A percentile compares a stretch with the other conserved stretches of the same genome.
Evolutionary conservation across 2,888 invertebrate species (phyloP).

Genomic region (Tenthredo livida): DNA sequence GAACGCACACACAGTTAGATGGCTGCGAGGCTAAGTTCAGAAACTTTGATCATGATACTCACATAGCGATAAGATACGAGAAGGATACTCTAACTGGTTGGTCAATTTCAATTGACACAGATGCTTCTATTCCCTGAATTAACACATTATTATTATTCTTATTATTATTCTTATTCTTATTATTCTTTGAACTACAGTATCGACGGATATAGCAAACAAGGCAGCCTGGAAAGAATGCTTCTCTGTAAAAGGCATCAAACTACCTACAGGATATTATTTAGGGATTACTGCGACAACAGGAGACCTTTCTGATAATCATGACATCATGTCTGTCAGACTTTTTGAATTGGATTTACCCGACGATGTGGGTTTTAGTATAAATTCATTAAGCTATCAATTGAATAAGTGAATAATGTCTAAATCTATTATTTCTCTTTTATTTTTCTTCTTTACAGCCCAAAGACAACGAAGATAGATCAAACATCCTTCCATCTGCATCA

Average conservation of each 20-base stretch:
- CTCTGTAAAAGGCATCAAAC: slow-evolving; percentile 90
- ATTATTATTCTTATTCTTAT: background rate
- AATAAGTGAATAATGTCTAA: slow-evolving; percentile 20
- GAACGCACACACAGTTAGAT: slow-evolving; percentile 97
- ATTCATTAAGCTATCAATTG: slow-evolving; percentile 7
- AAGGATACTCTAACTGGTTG: slow-evolving; percentile 92
- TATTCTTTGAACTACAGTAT: slow-evolving; percentile 81
- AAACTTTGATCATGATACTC: slow-evolving; percentile 94
- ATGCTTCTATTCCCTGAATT: background rate
- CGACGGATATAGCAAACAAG: slow-evolving; percentile 94
- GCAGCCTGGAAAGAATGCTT: slow-evolving; percentile 97
- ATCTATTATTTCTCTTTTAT: slow-evolving; percentile 18
- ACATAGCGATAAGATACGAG: slow-evolving; percentile 94
- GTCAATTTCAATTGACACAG: slow-evolving; percentile 50
- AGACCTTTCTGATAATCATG: slow-evolving; percentile 97
- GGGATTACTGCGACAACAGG: slow-evolving; percentile 98
- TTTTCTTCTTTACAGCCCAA: slow-evolving; percentile 79
- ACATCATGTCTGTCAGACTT: slow-evolving; percentile 93
- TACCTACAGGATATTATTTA: slow-evolving; percentile 97
- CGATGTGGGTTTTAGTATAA: slow-evolving; percentile 78
- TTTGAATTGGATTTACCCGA: slow-evolving; percentile 93
- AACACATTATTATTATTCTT: slow-evolving; percentile 36
- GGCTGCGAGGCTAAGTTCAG: slow-evolving; percentile 98
- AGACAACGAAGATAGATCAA: slow-evolving; percentile 86
- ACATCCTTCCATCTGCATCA: slow-evolving; percentile 93